Percentiles rank a stretch among this genome's conserved stretches.
Conservation (phyloP, 2,888 invertebrate species). For the Bhutanitis thaidina region DNA sequence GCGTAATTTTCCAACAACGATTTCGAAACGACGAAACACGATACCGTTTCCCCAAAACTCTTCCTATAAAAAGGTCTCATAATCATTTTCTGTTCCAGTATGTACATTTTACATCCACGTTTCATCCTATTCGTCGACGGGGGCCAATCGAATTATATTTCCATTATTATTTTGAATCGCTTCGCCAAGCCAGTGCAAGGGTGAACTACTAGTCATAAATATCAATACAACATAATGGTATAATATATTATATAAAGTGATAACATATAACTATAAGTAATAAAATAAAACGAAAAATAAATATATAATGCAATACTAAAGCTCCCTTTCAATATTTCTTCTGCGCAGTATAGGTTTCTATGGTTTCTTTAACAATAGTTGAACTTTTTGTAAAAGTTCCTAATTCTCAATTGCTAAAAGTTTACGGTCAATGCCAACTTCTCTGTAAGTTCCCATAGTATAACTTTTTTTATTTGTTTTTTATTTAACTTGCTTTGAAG, state of each 20-base stretch:
- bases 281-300: no score
- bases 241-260: no score
- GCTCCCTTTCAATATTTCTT: not conserved
- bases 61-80: no score
- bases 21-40: no score
- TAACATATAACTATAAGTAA: no score
- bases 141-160: constrained; percentile 71
- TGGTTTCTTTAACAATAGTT: constrained; percentile 11
- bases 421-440: constrained; percentile 3
- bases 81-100: constrained; percentile 29
- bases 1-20: no score
- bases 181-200: constrained; percentile 52
- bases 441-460: not conserved
- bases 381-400: constrained; percentile 12
- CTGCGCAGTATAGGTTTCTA: not conserved
- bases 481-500: no score
- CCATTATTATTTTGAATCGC: constrained; percentile 73
- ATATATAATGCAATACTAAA: not conserved
- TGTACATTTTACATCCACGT: constrained; percentile 22
- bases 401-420: constrained; percentile 2
- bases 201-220: constrained; percentile 48
- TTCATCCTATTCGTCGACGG: constrained; percentile 45
- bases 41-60: no score
- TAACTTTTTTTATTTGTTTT: not conserved
- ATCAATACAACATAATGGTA: not conserved